Base-by-base conservation (phyloP, 2,888 invertebrate species). In the Hoplodrina ambigua region DNA sequence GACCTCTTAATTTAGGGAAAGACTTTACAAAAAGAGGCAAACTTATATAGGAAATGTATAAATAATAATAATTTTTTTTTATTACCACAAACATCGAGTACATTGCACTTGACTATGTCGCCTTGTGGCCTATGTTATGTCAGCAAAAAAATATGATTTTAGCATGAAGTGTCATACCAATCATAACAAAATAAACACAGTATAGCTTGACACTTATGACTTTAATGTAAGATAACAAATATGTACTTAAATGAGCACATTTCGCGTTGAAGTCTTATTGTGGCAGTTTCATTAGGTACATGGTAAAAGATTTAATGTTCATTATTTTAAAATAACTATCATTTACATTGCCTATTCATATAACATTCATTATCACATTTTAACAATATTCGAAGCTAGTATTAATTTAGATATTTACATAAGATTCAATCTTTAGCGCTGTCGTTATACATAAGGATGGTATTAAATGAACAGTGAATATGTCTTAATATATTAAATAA, bases 361-460 rank as follows among this genome's bases (percentile, higher is more conserved):
- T 66, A 57, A 54, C 37, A 62, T 59, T 19, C 17, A 53, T 65
- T 82, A 84, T 84, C 84, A 83, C 84, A 83, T 76, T 75, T 70
- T 50, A 75, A 82, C 33, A 74, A 63, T 82, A 80, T 66, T 68
- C 67, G 80, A 82, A 75, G 80, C 75, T 60, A 75, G 57, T 58
- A 65, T 46, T 57, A 11, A 50, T 63, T 61, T 59, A 37, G 15
- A 68, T 68, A 76, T 66, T 57, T 70, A 79, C 60, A 76, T 64
- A 41, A 56, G 30, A 70, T 56, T 50, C 20, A 50, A 75, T 55
- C 17, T 33, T 44, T 53, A 46, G 33, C 72, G 25, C 44, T 25
- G 25, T 19, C 4, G 49, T 49, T 46, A 46, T 52, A 25, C 7
- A n/a, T 57, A 55, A 30, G 13, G 17, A 1, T 19, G 20, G 13